Percentiles rank a stretch among this genome's conserved stretches.
Conservation (phyloP, 2,888 invertebrate genomes). For the Chrysopilus asiliformis region DNA sequence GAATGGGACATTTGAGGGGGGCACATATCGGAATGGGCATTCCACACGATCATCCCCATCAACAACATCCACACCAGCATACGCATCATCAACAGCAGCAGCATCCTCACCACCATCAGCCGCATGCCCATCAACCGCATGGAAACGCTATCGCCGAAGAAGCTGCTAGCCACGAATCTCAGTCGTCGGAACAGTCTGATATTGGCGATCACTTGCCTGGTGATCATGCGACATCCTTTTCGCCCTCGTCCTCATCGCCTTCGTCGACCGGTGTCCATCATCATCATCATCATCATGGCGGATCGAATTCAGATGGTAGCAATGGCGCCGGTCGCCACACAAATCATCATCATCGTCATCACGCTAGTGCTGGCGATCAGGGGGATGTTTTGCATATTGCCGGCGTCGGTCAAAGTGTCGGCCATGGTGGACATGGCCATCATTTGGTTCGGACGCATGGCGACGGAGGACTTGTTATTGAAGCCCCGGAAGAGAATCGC, state of each 20-base stretch:
- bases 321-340: constrained; percentile 4
- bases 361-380: constrained; percentile 13
- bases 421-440: constrained; percentile 32
- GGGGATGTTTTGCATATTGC: constrained; percentile 33
- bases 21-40: not conserved
- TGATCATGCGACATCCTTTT: not conserved
- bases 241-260: too few species aligned
- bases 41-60: constrained; percentile 2
- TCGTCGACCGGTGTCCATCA: not conserved
- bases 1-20: too few species aligned
- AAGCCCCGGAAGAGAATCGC: constrained; percentile 29
- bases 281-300: constrained; percentile 13
- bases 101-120: constrained; percentile 5
- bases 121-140: too few species aligned
- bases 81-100: not conserved
- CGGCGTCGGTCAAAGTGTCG: constrained; percentile 31
- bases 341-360: constrained; percentile 11
- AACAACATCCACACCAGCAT: not conserved
- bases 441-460: constrained; percentile 41
- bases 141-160: too few species aligned
- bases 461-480: constrained; percentile 41
- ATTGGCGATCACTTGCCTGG: not conserved
- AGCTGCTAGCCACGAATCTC: too few species aligned
- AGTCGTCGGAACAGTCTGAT: not conserved
- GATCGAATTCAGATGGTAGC: not conserved